Evolutionary conservation across 2,888 invertebrate species (phyloP), one percentile per base, ranked within the genome.

Genomic region (Pediacus dermestoides): DNA sequence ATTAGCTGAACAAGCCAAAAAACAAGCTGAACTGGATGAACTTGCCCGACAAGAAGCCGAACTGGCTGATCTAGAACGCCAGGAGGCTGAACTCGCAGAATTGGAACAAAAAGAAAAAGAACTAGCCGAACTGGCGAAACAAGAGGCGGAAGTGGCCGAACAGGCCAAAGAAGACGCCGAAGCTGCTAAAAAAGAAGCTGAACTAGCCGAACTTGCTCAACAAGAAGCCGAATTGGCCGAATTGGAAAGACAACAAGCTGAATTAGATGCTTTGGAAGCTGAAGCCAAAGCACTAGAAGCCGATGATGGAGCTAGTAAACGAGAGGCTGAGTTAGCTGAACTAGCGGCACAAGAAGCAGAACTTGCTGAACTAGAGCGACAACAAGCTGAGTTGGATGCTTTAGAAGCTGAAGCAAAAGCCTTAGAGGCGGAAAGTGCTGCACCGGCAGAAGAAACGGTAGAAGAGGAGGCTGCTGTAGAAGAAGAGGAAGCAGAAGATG

Each of bases 11-110:
- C 58, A 60, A 34, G 64, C 57, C 4, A 58, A 75, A 50, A 72
- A 74, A 16, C 80, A 81, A 66, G 78, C 70, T 4, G 82, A 81
- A 61, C 70, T 80, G 18, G 63, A 60, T 7, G 66, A 67, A 44
- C 39, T 60, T n/a, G 57, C 57, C n/a, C 55, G 55, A 18, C 63
- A 77, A 74, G 81, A 81, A 44, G 79, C 77, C 30, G 82, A 82
- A 66, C 64, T 81, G 55, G 78, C 78, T 1, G 81, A 82, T 52
- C 50, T 57, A 18, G 62, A 56, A 39, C 52, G 61, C 25, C 60
- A 76, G 23, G 81, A 82, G 68, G 77, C 68, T 4, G 81, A 81
- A 61, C 69, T 81, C 14, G 58, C 57, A 0, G 64, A 66, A 47
- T 44, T 60, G 13, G 60, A 61, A 4, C 58, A 53, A 30, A 59